Conservation (phyloP, 1,140 invertebrate species). For the Steinernema feltiae region DNA sequence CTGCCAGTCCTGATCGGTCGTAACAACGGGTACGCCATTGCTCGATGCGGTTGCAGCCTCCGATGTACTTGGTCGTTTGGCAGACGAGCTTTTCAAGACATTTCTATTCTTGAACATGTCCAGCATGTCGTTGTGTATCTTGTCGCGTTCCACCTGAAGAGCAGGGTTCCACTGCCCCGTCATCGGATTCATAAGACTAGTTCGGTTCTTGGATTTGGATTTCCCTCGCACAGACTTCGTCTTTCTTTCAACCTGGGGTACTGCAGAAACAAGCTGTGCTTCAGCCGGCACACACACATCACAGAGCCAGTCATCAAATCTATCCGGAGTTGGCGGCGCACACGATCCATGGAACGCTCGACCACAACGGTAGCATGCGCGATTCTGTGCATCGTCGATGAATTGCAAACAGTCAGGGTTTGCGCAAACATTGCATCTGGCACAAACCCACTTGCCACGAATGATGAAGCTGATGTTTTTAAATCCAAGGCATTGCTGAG, state of each 20-base stretch:
- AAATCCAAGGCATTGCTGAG: background rate
- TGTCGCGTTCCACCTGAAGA: background rate
- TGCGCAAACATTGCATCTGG: background rate
- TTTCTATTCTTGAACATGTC: background rate
- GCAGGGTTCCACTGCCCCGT: background rate
- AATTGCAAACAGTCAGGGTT: background rate
- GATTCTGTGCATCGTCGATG: background rate
- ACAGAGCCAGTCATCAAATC: background rate
- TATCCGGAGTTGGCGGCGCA: background rate
- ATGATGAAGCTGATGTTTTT: background rate
- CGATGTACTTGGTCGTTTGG: background rate
- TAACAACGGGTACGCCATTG: background rate
- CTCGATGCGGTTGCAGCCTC: background rate
- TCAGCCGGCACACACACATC: background rate
- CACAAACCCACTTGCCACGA: background rate
- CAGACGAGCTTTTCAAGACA: background rate
- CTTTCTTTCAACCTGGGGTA: no score
- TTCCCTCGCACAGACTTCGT: no score
- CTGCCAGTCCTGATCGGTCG: constrained; percentile 17
- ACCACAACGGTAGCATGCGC: background rate
- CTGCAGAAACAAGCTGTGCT: background rate
- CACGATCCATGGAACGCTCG: background rate
- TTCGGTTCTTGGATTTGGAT: no score
- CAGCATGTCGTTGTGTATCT: background rate
- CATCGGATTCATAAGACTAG: background rate